Evolutionary conservation across 2,888 invertebrate genomes (phyloP).

Genomic region (Drosophila colorata): DNA sequence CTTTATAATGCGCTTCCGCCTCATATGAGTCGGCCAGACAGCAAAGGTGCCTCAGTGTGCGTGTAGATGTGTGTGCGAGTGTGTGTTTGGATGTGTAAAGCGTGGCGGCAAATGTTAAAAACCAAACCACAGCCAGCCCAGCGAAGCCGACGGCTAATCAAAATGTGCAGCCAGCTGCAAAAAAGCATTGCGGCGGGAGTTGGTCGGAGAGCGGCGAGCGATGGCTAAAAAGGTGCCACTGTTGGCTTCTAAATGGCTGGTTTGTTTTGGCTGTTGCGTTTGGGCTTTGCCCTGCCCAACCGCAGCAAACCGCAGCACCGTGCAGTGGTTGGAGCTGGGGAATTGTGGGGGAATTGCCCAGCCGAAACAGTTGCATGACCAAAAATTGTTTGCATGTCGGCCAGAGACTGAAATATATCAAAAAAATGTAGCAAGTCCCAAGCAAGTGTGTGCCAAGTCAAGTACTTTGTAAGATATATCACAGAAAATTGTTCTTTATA

Average conservation of each 20-base stretch:
- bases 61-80: slow-evolving; percentile 2
- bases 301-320: slow-evolving; percentile 59
- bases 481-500: background rate
- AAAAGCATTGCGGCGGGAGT: slow-evolving; percentile 35
- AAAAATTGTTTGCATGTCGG: slow-evolving; percentile 47
- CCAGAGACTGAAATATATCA: slow-evolving; percentile 2
- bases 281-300: slow-evolving; percentile 22
- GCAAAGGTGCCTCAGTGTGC: slow-evolving; percentile 17
- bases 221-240: slow-evolving; percentile 31
- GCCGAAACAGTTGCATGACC: slow-evolving; percentile 47
- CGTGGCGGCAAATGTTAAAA: slow-evolving; percentile 62
- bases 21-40: slow-evolving; percentile 65
- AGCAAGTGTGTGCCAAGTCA: slow-evolving; percentile 18
- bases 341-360: slow-evolving; percentile 12
- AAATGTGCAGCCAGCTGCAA: slow-evolving; percentile 78
- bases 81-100: slow-evolving; percentile 19
- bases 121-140: slow-evolving; percentile 56
- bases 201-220: background rate
- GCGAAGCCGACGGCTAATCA: slow-evolving; percentile 65
- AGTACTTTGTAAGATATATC: slow-evolving; percentile 17
- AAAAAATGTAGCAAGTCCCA: slow-evolving; percentile 1
- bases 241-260: slow-evolving; percentile 22
- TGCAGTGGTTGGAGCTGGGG: slow-evolving; percentile 17
- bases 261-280: slow-evolving; percentile 7
- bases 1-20: slow-evolving; percentile 80